phyloP scores from a whole-genome alignment of 2,113 vertebrate species.

The Lynx canadensis region DNA sequence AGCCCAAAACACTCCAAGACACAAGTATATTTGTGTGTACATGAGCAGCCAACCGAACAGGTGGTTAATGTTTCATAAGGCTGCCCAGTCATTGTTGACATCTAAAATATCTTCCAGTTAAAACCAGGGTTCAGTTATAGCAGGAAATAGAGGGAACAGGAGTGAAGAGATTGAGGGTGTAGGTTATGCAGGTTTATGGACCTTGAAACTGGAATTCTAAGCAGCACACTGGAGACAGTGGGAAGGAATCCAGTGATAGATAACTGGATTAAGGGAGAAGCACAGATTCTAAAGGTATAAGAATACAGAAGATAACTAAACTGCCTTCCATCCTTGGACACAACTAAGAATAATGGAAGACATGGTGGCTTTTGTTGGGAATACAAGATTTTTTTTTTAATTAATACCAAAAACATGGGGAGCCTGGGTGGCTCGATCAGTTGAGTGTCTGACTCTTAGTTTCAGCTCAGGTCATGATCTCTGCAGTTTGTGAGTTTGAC shows the following conservation, averaged over 20 bases:
- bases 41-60: conserved; percentile 41
- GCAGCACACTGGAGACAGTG: background rate
- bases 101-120: conserved; percentile 34
- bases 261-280: background rate
- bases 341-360: background rate
- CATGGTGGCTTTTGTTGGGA: background rate
- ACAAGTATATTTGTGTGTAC: conserved; percentile 22
- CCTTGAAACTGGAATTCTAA: background rate
- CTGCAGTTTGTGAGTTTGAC: too few species aligned
- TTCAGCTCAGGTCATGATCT: too few species aligned
- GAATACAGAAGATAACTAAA: background rate
- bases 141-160: background rate
- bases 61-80: conserved; percentile 56
- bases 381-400: background rate
- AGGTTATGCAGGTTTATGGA: background rate
- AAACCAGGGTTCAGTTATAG: conserved; percentile 30
- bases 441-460: too few species aligned
- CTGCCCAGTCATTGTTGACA: conserved; percentile 43
- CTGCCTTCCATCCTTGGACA: background rate
- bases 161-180: background rate
- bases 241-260: background rate
- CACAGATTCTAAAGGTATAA: background rate
- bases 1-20: conserved; percentile 7
- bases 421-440: too few species aligned
- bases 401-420: background rate